Percentiles rank a stretch among this genome's conserved stretches.
These are phyloP conservation scores for Glaucopsyche alexis DNA, from an alignment of 2,888 invertebrate species.

Conservation along the genomic window DNA sequence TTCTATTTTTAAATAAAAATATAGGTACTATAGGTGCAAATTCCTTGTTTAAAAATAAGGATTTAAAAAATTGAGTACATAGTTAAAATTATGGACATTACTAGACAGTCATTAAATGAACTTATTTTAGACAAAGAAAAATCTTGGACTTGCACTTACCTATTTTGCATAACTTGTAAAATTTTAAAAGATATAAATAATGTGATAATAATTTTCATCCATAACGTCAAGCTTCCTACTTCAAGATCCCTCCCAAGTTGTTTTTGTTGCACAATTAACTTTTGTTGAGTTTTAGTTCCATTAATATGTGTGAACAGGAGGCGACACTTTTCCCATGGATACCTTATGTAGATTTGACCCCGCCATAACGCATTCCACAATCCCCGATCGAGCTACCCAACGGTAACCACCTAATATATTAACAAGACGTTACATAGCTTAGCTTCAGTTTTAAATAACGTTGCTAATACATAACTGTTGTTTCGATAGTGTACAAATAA, in stretches of 20 bases:
- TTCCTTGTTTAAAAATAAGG: no score
- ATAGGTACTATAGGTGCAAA: no score
- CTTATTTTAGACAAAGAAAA: not conserved
- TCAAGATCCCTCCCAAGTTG: not conserved
- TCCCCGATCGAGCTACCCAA: conserved; percentile 33
- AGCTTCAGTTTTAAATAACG: conserved; percentile 30
- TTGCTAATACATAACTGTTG: conserved; percentile 29
- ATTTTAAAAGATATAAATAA: not conserved
- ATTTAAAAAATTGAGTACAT: no score
- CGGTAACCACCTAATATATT: conserved; percentile 35
- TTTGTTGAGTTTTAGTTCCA: conserved; percentile 7
- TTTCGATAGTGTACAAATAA: conserved; percentile 3
- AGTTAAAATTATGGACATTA: no score
- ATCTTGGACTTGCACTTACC: not conserved
- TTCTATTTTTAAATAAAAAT: no score
- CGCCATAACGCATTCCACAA: conserved; percentile 32
- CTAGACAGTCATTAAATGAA: no score
- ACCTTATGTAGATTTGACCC: conserved; percentile 32
- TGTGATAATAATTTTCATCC: not conserved
- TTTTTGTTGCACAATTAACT: not conserved
- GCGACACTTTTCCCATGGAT: conserved; percentile 35
- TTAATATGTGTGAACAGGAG: conserved; percentile 35
- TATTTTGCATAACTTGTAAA: not conserved
- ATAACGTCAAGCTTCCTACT: not conserved
- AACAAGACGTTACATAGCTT: conserved; percentile 30